phyloP scores from a whole-genome alignment of 1,140 invertebrate species.

The Zaprionus tsacasi region DNA sequence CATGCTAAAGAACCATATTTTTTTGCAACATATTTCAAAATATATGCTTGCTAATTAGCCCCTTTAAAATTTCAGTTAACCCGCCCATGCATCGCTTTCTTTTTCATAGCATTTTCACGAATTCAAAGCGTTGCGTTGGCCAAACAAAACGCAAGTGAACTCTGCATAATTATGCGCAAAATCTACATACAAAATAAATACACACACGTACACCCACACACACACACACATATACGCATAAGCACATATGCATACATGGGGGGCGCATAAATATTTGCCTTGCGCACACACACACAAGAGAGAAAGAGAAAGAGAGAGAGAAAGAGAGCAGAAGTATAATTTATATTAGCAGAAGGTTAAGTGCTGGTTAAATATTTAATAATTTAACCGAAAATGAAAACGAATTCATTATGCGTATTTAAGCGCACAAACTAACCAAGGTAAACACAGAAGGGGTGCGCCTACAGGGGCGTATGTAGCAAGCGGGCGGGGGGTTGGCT shows the following conservation, averaged over 20 bases:
- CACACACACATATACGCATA: background rate
- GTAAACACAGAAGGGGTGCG: constrained; percentile 4
- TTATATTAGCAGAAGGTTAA: constrained; percentile 59
- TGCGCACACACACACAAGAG: constrained; percentile 27
- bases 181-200: constrained; percentile 23
- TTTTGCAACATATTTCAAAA: too few species aligned
- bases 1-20: too few species aligned
- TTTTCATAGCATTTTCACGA: constrained; percentile 40
- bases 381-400: constrained; percentile 54
- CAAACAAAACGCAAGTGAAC: constrained; percentile 68
- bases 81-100: constrained; percentile 9
- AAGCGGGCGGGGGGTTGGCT: background rate
- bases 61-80: background rate
- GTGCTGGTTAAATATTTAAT: constrained; percentile 56
- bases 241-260: constrained; percentile 15
- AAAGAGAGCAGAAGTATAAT: constrained; percentile 24
- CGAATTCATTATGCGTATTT: constrained; percentile 49
- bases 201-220: background rate
- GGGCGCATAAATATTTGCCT: constrained; percentile 58
- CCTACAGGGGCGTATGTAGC: background rate
- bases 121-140: constrained; percentile 60
- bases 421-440: constrained; percentile 28
- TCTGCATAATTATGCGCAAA: constrained; percentile 72
- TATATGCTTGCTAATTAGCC: background rate
- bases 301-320: constrained; percentile 20